These are phyloP conservation scores for Diplolepis rosae DNA, from an alignment of 2,888 invertebrate species.

Conservation along the genomic window DNA sequence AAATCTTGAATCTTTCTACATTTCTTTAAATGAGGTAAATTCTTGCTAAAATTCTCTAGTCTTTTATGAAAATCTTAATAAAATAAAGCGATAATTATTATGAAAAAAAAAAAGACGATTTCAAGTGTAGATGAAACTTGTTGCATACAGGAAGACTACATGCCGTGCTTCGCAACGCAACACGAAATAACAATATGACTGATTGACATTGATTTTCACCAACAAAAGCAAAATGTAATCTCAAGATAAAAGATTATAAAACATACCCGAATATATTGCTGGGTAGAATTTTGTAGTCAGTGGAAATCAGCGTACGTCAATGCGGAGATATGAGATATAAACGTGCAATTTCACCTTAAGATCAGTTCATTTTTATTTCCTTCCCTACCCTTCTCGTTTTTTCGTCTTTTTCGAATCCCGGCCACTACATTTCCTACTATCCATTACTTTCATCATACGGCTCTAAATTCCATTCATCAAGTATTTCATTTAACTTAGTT, in stretches of 20 bases:
- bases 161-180: slow-evolving; percentile 18
- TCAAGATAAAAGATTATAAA: neutral
- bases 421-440: slow-evolving; percentile 60
- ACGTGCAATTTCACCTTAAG: neutral
- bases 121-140: neutral
- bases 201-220: neutral
- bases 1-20: neutral
- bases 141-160: slow-evolving; percentile 14
- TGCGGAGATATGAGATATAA: neutral
- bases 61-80: neutral
- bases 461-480: slow-evolving; percentile 59
- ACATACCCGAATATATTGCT: neutral
- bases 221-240: no score
- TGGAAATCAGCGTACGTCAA: neutral
- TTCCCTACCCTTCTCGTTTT: slow-evolving; percentile 35
- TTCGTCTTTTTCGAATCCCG: slow-evolving; percentile 56
- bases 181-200: slow-evolving; percentile 17
- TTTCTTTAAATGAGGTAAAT: neutral
- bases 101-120: neutral
- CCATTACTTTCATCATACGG: slow-evolving; percentile 51
- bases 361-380: slow-evolving; percentile 30
- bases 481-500: slow-evolving; percentile 56
- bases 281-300: neutral
- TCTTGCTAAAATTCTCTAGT: neutral
- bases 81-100: neutral